These are phyloP conservation scores for Aromia moschata DNA, from an alignment of 2,888 invertebrate genomes.

Conservation along the genomic window DNA sequence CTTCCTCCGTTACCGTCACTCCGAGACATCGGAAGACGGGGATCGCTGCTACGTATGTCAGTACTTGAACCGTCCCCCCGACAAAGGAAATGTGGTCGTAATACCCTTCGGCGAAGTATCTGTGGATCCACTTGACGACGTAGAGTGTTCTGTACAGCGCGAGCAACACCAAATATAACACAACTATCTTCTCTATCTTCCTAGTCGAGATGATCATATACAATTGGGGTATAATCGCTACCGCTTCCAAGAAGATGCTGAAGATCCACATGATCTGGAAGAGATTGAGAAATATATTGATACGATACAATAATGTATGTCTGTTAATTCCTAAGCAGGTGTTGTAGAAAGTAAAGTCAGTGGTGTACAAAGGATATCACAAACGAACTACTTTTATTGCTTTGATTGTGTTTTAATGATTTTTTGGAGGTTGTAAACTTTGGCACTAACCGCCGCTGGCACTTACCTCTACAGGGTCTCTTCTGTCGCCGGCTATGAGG, in stretches of 20 bases:
- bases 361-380: no score
- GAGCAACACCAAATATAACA: background rate
- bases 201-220: conserved; percentile 5
- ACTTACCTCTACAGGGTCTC: no score
- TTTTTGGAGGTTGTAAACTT: no score
- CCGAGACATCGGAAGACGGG: background rate
- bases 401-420: no score
- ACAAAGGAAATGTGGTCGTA: background rate
- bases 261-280: conserved; percentile 6
- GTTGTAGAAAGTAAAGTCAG: no score
- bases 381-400: no score
- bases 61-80: background rate
- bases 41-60: background rate
- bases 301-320: no score
- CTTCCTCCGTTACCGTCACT: background rate
- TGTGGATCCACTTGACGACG: background rate
- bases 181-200: background rate
- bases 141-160: conserved; percentile 3
- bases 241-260: conserved; percentile 9
- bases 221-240: conserved; percentile 14
- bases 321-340: no score
- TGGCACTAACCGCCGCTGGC: no score
- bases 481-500: no score
- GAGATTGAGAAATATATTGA: no score
- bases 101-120: background rate